Conservation (phyloP, 2,113 vertebrate species). For the Paracanthobrama guichenoti region DNA sequence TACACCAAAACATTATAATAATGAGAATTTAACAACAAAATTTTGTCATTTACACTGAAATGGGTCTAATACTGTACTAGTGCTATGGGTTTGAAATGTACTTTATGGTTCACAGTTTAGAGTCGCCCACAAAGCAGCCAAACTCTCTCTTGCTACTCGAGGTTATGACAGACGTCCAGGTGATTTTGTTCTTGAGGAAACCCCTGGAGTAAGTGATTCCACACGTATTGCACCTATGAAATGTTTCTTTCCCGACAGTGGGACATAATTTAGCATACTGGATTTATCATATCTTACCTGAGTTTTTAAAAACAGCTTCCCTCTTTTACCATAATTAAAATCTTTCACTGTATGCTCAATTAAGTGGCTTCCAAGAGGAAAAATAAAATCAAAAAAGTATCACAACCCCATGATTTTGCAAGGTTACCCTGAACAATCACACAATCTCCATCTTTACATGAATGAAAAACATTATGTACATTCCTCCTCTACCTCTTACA, state of each 20-base stretch:
- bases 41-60: neutral
- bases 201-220: neutral
- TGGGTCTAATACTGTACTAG: conserved; percentile 2
- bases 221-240: conserved; percentile 35
- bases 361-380: conserved; percentile 15
- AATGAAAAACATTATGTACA: conserved; percentile 28
- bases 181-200: conserved; percentile 49
- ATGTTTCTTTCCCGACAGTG: neutral
- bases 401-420: conserved; percentile 44
- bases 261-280: conserved; percentile 17
- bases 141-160: neutral
- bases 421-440: conserved; percentile 5
- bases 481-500: neutral
- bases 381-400: conserved; percentile 10
- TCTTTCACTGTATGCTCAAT: neutral
- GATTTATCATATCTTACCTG: conserved; percentile 64
- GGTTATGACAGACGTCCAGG: neutral
- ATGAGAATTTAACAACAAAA: neutral
- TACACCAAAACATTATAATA: neutral
- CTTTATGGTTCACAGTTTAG: neutral
- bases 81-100: neutral
- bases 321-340: conserved; percentile 50
- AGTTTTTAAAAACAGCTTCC: conserved; percentile 60
- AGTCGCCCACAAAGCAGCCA: neutral
- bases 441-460: conserved; percentile 2